Conservation (phyloP, 2,797 vertebrate genomes). For the Choloepus didactylus region DNA sequence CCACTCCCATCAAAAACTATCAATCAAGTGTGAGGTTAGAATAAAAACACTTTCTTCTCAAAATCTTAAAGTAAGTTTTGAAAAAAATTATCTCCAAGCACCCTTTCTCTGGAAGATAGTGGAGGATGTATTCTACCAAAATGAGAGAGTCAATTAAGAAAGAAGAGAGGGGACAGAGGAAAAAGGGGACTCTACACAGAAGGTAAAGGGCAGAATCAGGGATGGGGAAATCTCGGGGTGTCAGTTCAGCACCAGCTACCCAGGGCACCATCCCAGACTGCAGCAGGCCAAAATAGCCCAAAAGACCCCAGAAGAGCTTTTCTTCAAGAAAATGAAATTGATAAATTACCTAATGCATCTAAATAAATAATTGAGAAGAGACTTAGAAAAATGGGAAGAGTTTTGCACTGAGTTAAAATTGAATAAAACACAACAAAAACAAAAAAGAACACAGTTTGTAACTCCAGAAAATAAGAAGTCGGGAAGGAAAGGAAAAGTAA, state of each 20-base stretch:
- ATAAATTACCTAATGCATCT: not conserved
- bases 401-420: not conserved
- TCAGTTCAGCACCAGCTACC: not conserved
- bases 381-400: not conserved
- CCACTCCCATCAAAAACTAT: not conserved
- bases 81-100: not conserved
- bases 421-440: not conserved
- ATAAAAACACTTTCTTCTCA: not conserved
- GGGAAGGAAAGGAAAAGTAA: not conserved
- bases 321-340: not conserved
- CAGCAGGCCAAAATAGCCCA: not conserved
- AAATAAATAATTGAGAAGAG: slow-evolving; percentile 13
- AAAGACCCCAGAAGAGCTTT: not conserved
- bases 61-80: not conserved
- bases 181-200: not conserved
- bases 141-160: not conserved
- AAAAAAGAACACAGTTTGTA: not conserved
- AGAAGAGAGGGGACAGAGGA: not conserved
- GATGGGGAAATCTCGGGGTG: not conserved
- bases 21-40: not conserved
- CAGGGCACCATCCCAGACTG: not conserved
- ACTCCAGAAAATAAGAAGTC: not conserved
- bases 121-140: not conserved
- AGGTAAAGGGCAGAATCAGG: not conserved
- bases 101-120: not conserved